These are phyloP conservation scores for Anthrax anthrax DNA, from an alignment of 2,888 invertebrate species.

Conservation along the genomic window DNA sequence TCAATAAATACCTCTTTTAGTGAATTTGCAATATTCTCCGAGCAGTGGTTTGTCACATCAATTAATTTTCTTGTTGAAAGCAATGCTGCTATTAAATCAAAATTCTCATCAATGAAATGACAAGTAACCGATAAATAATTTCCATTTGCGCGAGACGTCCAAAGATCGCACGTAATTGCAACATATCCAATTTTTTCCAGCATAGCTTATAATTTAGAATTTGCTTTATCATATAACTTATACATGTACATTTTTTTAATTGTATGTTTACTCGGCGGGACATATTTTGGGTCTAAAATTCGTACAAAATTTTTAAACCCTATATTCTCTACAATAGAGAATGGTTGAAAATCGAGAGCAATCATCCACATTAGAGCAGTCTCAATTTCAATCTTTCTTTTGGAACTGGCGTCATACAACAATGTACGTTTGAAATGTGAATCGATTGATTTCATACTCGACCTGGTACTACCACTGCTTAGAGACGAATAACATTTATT, in stretches of 20 bases:
- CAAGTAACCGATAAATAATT: neutral
- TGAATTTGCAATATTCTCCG: neutral
- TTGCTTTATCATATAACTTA: neutral
- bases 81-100: neutral
- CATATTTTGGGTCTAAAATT: constrained; percentile 16
- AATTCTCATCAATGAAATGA: neutral
- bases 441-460: neutral
- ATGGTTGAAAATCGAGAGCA: constrained; percentile 19
- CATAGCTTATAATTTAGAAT: neutral
- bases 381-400: neutral
- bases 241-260: neutral
- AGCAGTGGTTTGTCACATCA: neutral
- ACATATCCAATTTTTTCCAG: neutral
- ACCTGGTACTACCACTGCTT: neutral
- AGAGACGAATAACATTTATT: neutral
- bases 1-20: neutral
- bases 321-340: constrained; percentile 18
- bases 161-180: neutral
- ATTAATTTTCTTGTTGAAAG: neutral
- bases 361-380: constrained; percentile 15
- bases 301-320: constrained; percentile 18
- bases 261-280: constrained; percentile 11
- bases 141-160: neutral
- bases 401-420: neutral
- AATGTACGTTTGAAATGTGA: neutral